Conservation (phyloP, 2,888 invertebrate genomes). For the Phengaris alcon region DNA sequence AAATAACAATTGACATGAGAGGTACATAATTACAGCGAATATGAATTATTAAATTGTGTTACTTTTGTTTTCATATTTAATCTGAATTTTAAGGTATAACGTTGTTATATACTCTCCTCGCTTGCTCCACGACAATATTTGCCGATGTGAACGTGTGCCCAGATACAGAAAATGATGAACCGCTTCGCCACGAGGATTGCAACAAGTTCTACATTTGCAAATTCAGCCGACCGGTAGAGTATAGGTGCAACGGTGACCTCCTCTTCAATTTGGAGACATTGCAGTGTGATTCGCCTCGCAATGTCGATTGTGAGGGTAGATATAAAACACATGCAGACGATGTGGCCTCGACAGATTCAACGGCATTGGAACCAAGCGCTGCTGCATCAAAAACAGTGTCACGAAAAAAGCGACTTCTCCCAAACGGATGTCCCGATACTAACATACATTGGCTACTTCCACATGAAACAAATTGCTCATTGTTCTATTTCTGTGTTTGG, state of each 20-base stretch:
- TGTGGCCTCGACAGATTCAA: not conserved
- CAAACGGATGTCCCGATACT: constrained; percentile 63
- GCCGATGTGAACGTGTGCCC: constrained; percentile 53
- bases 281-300: constrained; percentile 77
- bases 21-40: not conserved
- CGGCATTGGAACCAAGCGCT: constrained; percentile 5
- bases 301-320: constrained; percentile 73
- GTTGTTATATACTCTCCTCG: constrained; percentile 36
- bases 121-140: constrained; percentile 41
- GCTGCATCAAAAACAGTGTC: not conserved
- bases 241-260: constrained; percentile 73
- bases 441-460: constrained; percentile 60
- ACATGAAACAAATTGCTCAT: constrained; percentile 52
- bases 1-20: not conserved
- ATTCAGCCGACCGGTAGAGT: constrained; percentile 74
- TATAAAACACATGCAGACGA: constrained; percentile 17
- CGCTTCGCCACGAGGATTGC: constrained; percentile 76
- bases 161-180: constrained; percentile 48
- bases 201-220: constrained; percentile 76
- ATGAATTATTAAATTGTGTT: not conserved
- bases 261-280: constrained; percentile 67
- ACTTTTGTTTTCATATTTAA: not conserved
- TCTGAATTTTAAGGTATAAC: constrained; percentile 34
- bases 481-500: constrained; percentile 66
- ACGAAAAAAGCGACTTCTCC: constrained; percentile 44